Base-by-base conservation (phyloP, 2,113 vertebrate species). In the Hucho hucho region DNA sequence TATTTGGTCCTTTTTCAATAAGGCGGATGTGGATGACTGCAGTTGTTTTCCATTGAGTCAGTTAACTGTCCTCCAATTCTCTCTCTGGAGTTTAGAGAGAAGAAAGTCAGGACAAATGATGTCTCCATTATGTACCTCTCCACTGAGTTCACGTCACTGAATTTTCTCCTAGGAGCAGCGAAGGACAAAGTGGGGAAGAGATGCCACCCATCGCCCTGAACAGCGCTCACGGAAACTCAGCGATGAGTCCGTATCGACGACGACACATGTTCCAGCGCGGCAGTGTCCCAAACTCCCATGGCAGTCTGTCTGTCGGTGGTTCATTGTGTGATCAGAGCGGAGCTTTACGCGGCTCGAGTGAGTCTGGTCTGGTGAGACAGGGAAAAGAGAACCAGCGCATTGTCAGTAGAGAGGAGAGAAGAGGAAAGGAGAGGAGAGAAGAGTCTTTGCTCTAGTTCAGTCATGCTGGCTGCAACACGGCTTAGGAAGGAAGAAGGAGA, bases 41-140 rank as follows among this genome's bases (percentile, higher is more conserved):
- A 47, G 67, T 69, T 29, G 4, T 29, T 69, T 43, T 32, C 67
- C 18, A 74, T n/a, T 0, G 77, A 29, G 29, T 29, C 4, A 6
- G 69, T 53, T 82, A 64, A 70, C 53, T 81, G 65, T 76, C 18
- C 61, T 61, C 20, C 53, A 56, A 77, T 75, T 46, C 73, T 72
- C 20, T 28, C 29, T 29, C 29, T 29, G 29, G 29, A 29, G 29
- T 29, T 29, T 29, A 29, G 29, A 4, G 29, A 4, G 4, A 29
- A 29, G 29, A 0, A 29, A 29, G 29, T 29, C 4, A 5, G 4
- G 29, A 29, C 29, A 29, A 29, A 29, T 29, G 29, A 29, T 5
- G 28, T 3, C 28, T 28, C 28, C 53, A 43, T 73, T 28, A 28
- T 28, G 29, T 81, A 58, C 77, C 68, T 74, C 47, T 47, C 2